Conservation (phyloP, 23 tunicate genomes). For the Clavelina lepadiformis region DNA sequence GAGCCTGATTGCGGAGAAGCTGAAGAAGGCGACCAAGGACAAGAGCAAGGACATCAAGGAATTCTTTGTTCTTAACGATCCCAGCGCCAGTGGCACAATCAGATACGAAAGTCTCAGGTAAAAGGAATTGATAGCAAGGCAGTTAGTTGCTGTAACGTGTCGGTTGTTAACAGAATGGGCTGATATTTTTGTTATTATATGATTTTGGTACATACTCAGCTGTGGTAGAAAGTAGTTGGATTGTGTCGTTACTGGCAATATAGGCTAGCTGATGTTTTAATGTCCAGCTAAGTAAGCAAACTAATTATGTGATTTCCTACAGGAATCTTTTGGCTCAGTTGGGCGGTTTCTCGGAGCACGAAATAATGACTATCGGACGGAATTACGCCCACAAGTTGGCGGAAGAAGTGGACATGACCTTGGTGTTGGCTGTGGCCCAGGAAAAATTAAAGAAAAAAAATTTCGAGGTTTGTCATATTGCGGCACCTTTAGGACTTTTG, state of each 20-base stretch:
- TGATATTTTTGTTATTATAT: not conserved
- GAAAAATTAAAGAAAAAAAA: conserved; percentile 76
- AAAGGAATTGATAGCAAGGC: not conserved
- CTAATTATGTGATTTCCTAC: too few relatives aligned
- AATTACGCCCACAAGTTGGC: conserved; percentile 59
- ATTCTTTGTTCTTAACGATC: conserved; percentile 79
- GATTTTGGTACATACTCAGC: not conserved
- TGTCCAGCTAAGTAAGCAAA: too few relatives aligned
- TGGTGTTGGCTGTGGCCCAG: conserved; percentile 80
- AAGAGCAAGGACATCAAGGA: conserved; percentile 81
- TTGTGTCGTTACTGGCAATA: too few relatives aligned
- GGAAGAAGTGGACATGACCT: conserved; percentile 66
- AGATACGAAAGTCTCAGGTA: conserved; percentile 79
- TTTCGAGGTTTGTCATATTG: conserved; percentile 76
- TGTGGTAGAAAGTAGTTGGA: not conserved
- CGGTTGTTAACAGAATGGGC: too few relatives aligned
- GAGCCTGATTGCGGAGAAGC: conserved; percentile 58
- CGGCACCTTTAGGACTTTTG: too few relatives aligned
- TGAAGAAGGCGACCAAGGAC: conserved; percentile 55
- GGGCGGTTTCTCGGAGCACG: conserved; percentile 82
- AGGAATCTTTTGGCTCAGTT: conserved; percentile 66
- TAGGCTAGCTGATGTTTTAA: too few relatives aligned
- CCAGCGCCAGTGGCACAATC: conserved; percentile 43
- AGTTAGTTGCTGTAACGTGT: too few relatives aligned
- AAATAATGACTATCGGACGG: conserved; percentile 90